Evolutionary conservation across 2,113 vertebrate genomes (phyloP).

Genomic region (Tichodroma muraria): DNA sequence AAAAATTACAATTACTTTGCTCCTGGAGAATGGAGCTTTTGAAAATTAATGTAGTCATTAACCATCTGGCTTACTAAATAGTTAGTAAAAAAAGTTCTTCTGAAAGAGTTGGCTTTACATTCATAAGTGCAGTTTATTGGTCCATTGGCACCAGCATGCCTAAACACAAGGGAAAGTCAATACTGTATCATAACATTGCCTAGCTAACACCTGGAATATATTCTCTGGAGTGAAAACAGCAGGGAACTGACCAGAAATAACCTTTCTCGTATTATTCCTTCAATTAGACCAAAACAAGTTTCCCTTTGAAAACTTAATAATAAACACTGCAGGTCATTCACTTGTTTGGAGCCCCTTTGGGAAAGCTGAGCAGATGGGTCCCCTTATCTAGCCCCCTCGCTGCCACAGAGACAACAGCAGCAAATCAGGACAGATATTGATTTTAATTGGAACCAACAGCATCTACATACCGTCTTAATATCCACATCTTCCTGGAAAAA

Average conservation of each 20-base stretch:
- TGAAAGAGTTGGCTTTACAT: slow-evolving; percentile 23
- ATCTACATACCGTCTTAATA: slow-evolving; percentile 71
- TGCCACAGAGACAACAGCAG: slow-evolving; percentile 72
- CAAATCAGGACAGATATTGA: slow-evolving; percentile 78
- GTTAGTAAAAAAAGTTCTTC: slow-evolving; percentile 56
- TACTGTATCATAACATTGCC: slow-evolving; percentile 14
- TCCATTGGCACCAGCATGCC: slow-evolving; percentile 53
- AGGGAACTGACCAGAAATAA: slow-evolving; percentile 83
- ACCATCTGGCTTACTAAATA: slow-evolving; percentile 65
- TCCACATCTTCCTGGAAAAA: slow-evolving; percentile 71
- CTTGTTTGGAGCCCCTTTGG: slow-evolving; percentile 75
- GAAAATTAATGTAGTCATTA: slow-evolving; percentile 60
- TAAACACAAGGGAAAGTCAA: slow-evolving; percentile 58
- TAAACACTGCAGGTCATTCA: slow-evolving; percentile 82
- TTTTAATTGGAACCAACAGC: slow-evolving; percentile 81
- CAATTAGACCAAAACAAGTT: slow-evolving; percentile 84
- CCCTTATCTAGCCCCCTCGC: slow-evolving; percentile 70
- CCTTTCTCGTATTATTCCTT: slow-evolving; percentile 77
- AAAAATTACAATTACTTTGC: slow-evolving; percentile 36
- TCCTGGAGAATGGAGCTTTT: slow-evolving; percentile 28
- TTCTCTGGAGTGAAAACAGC: slow-evolving; percentile 80
- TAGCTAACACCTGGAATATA: slow-evolving; percentile 78
- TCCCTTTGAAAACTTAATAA: slow-evolving; percentile 82
- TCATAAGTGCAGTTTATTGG: slow-evolving; percentile 61
- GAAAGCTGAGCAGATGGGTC: slow-evolving; percentile 74